A percentile compares a stretch with the other conserved stretches of the same genome.
phyloP scores from a whole-genome alignment of 2,797 vertebrate genomes.

The Okamejei kenojei region DNA sequence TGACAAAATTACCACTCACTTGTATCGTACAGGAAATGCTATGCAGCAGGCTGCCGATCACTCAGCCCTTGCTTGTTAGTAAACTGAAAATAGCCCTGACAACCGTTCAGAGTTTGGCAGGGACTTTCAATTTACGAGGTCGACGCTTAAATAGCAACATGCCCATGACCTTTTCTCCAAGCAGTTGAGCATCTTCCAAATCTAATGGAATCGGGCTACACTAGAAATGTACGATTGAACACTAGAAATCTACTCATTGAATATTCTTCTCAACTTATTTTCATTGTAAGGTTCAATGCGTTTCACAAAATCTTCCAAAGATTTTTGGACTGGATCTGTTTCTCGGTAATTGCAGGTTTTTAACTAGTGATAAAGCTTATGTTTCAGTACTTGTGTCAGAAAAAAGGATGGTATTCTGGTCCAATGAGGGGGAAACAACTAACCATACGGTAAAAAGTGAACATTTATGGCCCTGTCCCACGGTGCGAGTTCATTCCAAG shows the following conservation, averaged over 20 bases:
- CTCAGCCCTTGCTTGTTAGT: not conserved
- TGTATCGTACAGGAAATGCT: constrained; percentile 32
- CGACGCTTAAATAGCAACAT: not conserved
- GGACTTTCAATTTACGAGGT: too few relatives aligned
- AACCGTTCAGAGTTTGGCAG: not conserved
- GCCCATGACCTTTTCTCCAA: not conserved
- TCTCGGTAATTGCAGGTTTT: too few relatives aligned
- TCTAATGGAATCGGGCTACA: not conserved
- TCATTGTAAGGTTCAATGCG: not conserved
- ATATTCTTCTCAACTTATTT: not conserved
- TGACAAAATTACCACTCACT: constrained; percentile 22
- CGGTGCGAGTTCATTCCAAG: too few relatives aligned
- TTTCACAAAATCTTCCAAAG: not conserved
- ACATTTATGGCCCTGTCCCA: too few relatives aligned
- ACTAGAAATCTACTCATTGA: too few relatives aligned
- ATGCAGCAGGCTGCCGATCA: not conserved
- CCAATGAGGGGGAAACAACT: not conserved
- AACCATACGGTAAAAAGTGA: too few relatives aligned
- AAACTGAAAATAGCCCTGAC: not conserved
- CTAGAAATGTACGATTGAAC: not conserved
- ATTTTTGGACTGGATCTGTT: not conserved
- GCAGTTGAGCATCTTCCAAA: not conserved
- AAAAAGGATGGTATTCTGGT: not conserved
- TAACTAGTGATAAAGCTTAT: not conserved
- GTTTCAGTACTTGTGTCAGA: not conserved